Conservation (phyloP, 2,113 vertebrate genomes). For the Otolemur garnettii region DNA sequence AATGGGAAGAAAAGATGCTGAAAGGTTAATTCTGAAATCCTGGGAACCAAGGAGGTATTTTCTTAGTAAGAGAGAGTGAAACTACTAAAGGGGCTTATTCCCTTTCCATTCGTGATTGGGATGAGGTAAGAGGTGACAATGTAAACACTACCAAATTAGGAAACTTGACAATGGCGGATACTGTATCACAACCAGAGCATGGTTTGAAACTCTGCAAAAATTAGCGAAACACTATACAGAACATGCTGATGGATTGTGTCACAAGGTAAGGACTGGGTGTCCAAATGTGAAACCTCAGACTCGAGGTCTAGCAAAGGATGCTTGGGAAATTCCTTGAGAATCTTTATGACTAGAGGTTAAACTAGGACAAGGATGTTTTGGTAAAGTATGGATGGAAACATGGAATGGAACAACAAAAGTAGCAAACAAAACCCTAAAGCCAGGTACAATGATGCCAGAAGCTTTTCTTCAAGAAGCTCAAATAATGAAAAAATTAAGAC, state of each 20-base stretch:
- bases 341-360: slow-evolving; percentile 97
- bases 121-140: slow-evolving; percentile 97
- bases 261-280: slow-evolving; percentile 97
- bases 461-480: slow-evolving; percentile 98
- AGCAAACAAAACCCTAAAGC: slow-evolving; percentile 97
- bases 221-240: slow-evolving; percentile 99
- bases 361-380: slow-evolving; percentile 98
- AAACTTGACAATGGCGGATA: slow-evolving; percentile 99
- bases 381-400: slow-evolving; percentile 99
- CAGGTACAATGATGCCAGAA: slow-evolving; percentile 98
- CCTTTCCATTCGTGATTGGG: slow-evolving; percentile 99
- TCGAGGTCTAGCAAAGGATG: slow-evolving; percentile 98
- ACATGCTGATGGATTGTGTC: slow-evolving; percentile 97
- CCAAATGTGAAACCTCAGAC: slow-evolving; percentile 99
- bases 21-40: slow-evolving; percentile 96
- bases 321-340: slow-evolving; percentile 99
- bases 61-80: slow-evolving; percentile 98
- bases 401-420: slow-evolving; percentile 99
- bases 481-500: slow-evolving; percentile 97
- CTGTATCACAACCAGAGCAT: slow-evolving; percentile 98
- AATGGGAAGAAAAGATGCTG: slow-evolving; percentile 99
- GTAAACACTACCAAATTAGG: slow-evolving; percentile 99
- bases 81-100: slow-evolving; percentile 99
- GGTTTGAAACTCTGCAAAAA: slow-evolving; percentile 98
- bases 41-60: slow-evolving; percentile 96